These are phyloP conservation scores for Thereva unica DNA, from an alignment of 2,888 invertebrate genomes.

Conservation along the genomic window DNA sequence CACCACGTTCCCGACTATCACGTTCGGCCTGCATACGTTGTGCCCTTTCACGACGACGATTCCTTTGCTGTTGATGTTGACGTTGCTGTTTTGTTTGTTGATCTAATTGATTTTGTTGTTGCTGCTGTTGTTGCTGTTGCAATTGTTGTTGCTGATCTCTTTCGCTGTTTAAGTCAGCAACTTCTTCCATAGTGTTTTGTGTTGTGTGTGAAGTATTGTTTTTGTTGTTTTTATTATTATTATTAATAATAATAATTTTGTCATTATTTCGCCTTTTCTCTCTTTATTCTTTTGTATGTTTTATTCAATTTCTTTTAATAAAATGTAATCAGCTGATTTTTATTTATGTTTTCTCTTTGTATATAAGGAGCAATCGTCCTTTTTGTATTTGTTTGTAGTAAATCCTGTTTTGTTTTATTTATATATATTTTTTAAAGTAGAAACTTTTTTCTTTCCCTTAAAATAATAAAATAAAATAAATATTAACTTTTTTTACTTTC, in stretches of 20 bases:
- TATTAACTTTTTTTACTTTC: neutral
- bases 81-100: conserved; percentile 52
- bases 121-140: neutral
- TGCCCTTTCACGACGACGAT: conserved; percentile 86
- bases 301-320: no score
- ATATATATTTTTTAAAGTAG: no score
- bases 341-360: no score
- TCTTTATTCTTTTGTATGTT: neutral
- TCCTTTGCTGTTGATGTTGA: conserved; percentile 63
- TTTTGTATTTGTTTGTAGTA: no score
- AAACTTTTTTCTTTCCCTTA: no score
- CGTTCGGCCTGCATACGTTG: conserved; percentile 89
- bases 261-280: conserved; percentile 29
- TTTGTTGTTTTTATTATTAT: neutral
- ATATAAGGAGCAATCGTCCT: no score
- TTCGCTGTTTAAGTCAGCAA: conserved; percentile 14
- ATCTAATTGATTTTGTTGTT: neutral
- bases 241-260: conserved; percentile 16
- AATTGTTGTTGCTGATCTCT: conserved; percentile 10
- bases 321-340: no score
- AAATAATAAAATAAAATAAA: no score
- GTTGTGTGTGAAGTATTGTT: no score
- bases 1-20: conserved; percentile 63
- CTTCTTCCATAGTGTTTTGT: conserved; percentile 13
- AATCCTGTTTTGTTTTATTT: no score